These are phyloP conservation scores for Portevinia maculata DNA, from an alignment of 2,888 invertebrate genomes.

Conservation along the genomic window DNA sequence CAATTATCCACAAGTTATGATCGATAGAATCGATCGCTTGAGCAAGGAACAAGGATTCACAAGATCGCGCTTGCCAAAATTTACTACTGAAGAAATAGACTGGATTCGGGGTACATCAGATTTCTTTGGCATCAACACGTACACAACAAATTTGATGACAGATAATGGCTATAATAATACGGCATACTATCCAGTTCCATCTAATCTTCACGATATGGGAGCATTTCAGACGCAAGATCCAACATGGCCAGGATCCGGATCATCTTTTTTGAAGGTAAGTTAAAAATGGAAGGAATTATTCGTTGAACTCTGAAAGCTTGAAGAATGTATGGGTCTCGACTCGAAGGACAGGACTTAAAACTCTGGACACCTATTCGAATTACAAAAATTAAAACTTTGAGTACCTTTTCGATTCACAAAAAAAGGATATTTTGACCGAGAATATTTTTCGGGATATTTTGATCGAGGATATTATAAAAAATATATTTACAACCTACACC, in stretches of 20 bases:
- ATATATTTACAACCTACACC: too few species aligned
- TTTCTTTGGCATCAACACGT: slow-evolving; percentile 90
- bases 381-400: too few species aligned
- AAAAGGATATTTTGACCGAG: too few species aligned
- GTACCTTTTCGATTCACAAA: too few species aligned
- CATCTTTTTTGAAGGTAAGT: slow-evolving; percentile 86
- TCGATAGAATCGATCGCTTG: slow-evolving; percentile 84
- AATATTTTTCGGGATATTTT: too few species aligned
- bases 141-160: slow-evolving; percentile 85
- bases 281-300: neutral
- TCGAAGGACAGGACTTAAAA: too few species aligned
- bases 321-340: too few species aligned
- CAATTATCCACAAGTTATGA: slow-evolving; percentile 88
- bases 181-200: slow-evolving; percentile 83
- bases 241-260: slow-evolving; percentile 86
- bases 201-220: slow-evolving; percentile 86
- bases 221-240: slow-evolving; percentile 84
- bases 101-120: slow-evolving; percentile 87
- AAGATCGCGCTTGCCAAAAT: slow-evolving; percentile 86
- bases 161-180: slow-evolving; percentile 82
- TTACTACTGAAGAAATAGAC: slow-evolving; percentile 85
- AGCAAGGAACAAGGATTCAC: slow-evolving; percentile 85
- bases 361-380: too few species aligned
- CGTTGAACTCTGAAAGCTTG: neutral
- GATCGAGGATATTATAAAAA: too few species aligned